A percentile compares a stretch with the other conserved stretches of the same genome.
Conservation (phyloP, 2,888 invertebrate genomes). For the Lasius fuliginosus region DNA sequence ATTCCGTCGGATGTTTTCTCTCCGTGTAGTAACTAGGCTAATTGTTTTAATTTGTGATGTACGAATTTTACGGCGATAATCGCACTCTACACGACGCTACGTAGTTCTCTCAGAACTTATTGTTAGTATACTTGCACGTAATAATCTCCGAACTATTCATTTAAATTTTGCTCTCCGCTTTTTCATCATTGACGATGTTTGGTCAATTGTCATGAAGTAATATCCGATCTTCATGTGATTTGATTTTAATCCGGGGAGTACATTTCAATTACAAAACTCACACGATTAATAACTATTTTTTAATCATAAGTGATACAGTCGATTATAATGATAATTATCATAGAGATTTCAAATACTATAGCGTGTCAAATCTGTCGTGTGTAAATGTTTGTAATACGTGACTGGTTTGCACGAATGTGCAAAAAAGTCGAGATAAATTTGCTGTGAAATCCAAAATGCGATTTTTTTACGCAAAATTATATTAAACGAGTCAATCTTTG, state of each 20-base stretch:
- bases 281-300: slow-evolving; percentile 33
- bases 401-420: not conserved
- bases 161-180: slow-evolving; percentile 5
- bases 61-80: slow-evolving; percentile 48
- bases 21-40: slow-evolving; percentile 58
- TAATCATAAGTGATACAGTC: not conserved
- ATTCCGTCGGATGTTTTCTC: slow-evolving; percentile 46
- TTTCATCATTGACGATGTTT: not conserved
- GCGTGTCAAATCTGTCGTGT: not conserved
- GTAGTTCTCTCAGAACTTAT: not conserved
- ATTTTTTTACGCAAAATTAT: not conserved
- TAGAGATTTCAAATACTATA: not conserved
- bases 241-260: slow-evolving; percentile 1
- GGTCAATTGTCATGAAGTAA: not conserved
- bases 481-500: not conserved
- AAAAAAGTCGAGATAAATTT: not conserved
- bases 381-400: slow-evolving; percentile 1
- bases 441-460: not conserved
- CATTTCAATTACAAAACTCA: slow-evolving; percentile 22
- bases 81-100: slow-evolving; percentile 38
- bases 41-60: slow-evolving; percentile 56
- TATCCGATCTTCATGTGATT: not conserved
- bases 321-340: not conserved
- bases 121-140: not conserved
- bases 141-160: not conserved